These are phyloP conservation scores for Eulemur albifrons DNA, from an alignment of 2,797 vertebrate species.

Conservation along the genomic window DNA sequence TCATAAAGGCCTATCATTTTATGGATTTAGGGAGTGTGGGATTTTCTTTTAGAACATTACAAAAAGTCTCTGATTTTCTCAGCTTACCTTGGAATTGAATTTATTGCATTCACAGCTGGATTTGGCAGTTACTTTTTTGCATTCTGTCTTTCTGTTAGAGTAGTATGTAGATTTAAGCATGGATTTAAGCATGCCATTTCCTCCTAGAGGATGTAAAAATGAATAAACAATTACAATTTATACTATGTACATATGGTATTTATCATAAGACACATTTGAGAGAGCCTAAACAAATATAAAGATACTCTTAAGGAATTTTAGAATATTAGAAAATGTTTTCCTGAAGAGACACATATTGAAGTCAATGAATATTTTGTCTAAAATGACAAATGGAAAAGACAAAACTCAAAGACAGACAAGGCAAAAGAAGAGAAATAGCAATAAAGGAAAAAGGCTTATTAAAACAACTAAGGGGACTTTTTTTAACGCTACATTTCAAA, in stretches of 20 bases:
- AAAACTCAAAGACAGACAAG: conserved; percentile 72
- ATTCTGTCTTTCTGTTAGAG: not conserved
- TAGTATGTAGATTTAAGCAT: not conserved
- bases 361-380: conserved; percentile 65
- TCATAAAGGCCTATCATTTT: not conserved
- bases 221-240: not conserved
- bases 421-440: conserved; percentile 77
- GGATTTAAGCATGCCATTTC: not conserved
- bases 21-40: not conserved
- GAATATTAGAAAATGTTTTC: conserved; percentile 38
- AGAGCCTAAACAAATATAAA: not conserved
- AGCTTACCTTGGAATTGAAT: not conserved
- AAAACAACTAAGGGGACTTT: conserved; percentile 66
- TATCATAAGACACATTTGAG: conserved; percentile 15
- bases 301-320: conserved; percentile 15
- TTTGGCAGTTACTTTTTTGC: not conserved
- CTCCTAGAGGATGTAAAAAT: conserved; percentile 3
- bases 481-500: conserved; percentile 67
- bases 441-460: conserved; percentile 76
- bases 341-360: conserved; percentile 61
- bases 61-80: not conserved
- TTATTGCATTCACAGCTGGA: not conserved
- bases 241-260: not conserved
- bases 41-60: not conserved
- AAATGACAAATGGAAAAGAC: conserved; percentile 54